Base-by-base conservation (phyloP, 2,888 invertebrate genomes). In the Cenopis cana region DNA sequence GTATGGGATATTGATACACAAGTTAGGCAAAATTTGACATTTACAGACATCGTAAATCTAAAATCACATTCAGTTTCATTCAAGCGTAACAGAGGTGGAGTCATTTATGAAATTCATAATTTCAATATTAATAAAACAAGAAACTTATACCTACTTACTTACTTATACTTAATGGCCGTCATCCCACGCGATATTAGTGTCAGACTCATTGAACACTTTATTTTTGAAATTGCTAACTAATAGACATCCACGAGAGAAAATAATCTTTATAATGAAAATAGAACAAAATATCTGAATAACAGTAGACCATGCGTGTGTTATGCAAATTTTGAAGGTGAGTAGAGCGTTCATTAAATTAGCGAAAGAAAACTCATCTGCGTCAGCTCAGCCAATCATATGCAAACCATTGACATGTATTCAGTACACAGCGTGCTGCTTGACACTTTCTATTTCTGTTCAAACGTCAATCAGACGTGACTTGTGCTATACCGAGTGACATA, bases 371-470 rank as follows among this genome's bases (percentile, higher is more conserved):
- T 33, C 33, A 33, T 33, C 33, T 33, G 33, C 33, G 5, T 33
- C 33, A 33, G 33, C 36, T 24, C 17, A 55, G 14, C 17, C 57
- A 57, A 41, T 65, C 73, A 74, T 71, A 66, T 77, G 77, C 79
- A 76, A n/a, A n/a, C 66, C 74, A 79, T 81, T 81, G 80, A 83
- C 81, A 79, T 82, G 82, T 84, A 89, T 89, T 84, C 85, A 83
- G 84, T 77, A 82, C 77, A 74, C 85, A 79, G 78, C 78, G 75
- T 81, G 81, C 82, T 83, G 85, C 81, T 88, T 87, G 83, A 88
- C 88, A 90, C 91, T 91, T 90, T 91, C 90, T 91, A 91, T 89
- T 90, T 89, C 86, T 82, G 86, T 85, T 80, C 78, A 76, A 81
- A 81, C 81, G 80, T 82, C 82, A 82, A 77, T 77, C 76, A 77